Percentiles rank a stretch among this genome's conserved stretches.
phyloP scores from a whole-genome alignment of 2,888 invertebrate species.

The Drosophila bunnanda region DNA sequence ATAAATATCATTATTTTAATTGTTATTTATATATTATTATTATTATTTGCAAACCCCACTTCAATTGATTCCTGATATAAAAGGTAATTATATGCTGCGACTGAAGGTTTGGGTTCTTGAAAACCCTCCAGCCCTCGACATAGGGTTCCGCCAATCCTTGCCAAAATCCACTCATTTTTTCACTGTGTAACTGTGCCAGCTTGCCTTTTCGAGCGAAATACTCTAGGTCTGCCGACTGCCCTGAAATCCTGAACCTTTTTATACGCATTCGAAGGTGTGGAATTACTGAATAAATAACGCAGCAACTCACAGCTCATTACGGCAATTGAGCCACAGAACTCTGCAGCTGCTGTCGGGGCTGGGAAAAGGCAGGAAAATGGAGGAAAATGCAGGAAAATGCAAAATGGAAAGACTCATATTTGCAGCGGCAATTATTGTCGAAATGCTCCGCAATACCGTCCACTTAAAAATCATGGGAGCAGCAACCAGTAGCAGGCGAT shows the following conservation, averaged over 20 bases:
- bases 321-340: conserved; percentile 30
- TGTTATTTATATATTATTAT: too few relatives aligned
- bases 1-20: too few relatives aligned
- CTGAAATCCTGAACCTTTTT: conserved; percentile 12
- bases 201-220: neutral
- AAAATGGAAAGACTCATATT: conserved; percentile 34
- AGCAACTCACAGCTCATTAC: conserved; percentile 29
- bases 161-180: neutral
- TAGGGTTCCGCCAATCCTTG: neutral
- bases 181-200: conserved; percentile 1
- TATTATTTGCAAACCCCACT: conserved; percentile 1
- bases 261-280: conserved; percentile 23
- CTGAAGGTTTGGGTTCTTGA: neutral
- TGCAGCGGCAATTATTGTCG: conserved; percentile 30
- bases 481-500: conserved; percentile 33
- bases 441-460: conserved; percentile 31
- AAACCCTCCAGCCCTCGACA: conserved; percentile 14
- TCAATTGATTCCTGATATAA: conserved; percentile 9
- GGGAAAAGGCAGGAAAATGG: neutral
- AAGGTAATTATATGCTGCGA: conserved; percentile 13
- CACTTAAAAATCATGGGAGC: conserved; percentile 42
- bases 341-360: conserved; percentile 17
- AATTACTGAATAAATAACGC: conserved; percentile 34
- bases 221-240: conserved; percentile 6
- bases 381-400: conserved; percentile 1